Evolutionary conservation across 2,888 invertebrate genomes (phyloP), one percentile per base, ranked within the genome.

Genomic region (Clepsis dumicolana): DNA sequence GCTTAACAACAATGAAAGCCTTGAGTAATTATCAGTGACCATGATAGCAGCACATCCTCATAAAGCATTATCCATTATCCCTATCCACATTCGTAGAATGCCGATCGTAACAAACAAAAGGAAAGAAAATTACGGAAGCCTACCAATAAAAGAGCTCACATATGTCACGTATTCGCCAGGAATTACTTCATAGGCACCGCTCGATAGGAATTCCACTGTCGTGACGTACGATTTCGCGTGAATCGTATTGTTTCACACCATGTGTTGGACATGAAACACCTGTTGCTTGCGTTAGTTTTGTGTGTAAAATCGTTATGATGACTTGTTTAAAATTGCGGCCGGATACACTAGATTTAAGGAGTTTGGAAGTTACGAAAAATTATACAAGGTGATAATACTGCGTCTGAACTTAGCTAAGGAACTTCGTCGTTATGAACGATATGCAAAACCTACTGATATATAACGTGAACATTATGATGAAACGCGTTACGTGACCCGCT

Each of bases 121-220:
- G 48, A 67, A 57, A 50, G 35, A 24, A 57, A 50, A 48, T 21
- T 44, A n/a, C 52, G 48, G 48, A 52, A 35, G 52, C n/a, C 27
- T 24, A 24, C 56, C 50, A 65, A 65, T 65, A 65, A 65, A 44
- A 32, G 64, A 35, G 8, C 64, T 35, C 35, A 8, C 18, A 57
- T 44, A 41, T 65, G 64, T 48, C 64, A 59, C 50, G 53, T 63
- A 52, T 12, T 18, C 54, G 18, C 21, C 18, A 32, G 35, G 57
- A 61, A 61, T 48, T 48, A 29, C 21, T 60, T 48, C 48, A 61
- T 52, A n/a, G n/a, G n/a, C n/a, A 29, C 27, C n/a, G 44, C 38
- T 61, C 25, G 67, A 57, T 67, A 67, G 65, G 35, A 63, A 67
- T 67, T 63, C 67, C 57, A 50, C n/a, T 8, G 35, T 38, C 10